Conservation (phyloP, 2,113 vertebrate genomes). For the Mobula hypostoma region DNA sequence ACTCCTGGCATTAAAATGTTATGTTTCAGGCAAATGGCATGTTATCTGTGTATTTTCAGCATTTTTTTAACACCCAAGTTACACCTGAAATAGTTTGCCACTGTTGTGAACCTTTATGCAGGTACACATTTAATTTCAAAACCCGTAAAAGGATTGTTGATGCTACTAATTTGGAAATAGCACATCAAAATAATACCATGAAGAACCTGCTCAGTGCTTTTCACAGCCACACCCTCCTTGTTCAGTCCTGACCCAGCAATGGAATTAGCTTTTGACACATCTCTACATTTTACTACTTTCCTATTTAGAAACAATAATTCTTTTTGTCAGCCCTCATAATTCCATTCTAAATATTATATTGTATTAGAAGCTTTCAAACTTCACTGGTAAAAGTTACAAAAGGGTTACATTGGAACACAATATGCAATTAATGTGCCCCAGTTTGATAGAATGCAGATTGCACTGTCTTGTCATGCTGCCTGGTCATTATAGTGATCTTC, state of each 20-base stretch:
- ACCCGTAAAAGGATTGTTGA: not conserved
- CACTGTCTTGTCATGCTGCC: no score
- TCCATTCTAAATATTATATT: not conserved
- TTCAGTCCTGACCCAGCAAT: not conserved
- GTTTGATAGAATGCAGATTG: no score
- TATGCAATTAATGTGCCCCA: no score
- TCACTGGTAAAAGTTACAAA: not conserved
- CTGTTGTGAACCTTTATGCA: not conserved
- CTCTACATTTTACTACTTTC: not conserved
- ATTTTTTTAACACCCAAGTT: not conserved
- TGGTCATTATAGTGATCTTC: no score
- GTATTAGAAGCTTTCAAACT: not conserved
- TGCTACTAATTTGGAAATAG: not conserved
- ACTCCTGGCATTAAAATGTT: not conserved
- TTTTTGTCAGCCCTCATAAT: not conserved
- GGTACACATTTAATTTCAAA: not conserved
- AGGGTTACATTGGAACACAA: no score
- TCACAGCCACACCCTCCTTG: no score
- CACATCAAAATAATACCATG: not conserved
- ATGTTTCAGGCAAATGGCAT: not conserved
- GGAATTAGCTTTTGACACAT: not conserved
- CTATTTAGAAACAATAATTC: not conserved
- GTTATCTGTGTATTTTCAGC: not conserved
- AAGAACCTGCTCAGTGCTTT: not conserved
- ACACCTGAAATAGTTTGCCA: not conserved